Base-by-base conservation (phyloP, 2,113 vertebrate species). In the Stigmatopora nigra region DNA sequence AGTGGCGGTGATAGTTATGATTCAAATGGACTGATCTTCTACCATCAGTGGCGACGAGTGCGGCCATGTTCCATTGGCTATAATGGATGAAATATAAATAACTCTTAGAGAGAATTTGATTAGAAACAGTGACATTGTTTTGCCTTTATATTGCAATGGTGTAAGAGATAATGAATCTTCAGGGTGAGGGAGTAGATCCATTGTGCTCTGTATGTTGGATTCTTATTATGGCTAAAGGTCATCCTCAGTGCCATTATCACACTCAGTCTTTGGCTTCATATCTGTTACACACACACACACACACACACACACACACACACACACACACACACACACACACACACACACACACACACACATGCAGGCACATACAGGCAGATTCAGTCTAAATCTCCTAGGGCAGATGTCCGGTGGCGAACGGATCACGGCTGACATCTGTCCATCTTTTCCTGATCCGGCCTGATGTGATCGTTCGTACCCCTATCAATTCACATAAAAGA, bases 361-460 rank as follows among this genome's bases (percentile, higher is more conserved):
- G 57, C 52, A 68, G 38, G 60, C 44, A 69, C 65, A 63, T 19
- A 52, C 63, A 60, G 68, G 65, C 68, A 69, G 65, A 48, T 75
- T 81, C 76, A 69, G 67, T 71, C 73, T 86, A 78, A 78, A 85
- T 82, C 73, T 78, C 83, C 76, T 72, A 77, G 73, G 82, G 78
- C 83, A 82, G 83, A 78, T 89, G 80, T 71, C 81, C 79, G 76
- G 80, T 67, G 67, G 80, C 68, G 73, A 74, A 84, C 48, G 53
- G 82, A 86, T 89, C 86, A 84, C 81, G 80, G 79, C 76, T 80
- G 84, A 88, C 87, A 91, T 89, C 87, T 90, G 87, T 87, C 84
- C 72, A 73, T 83, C 75, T 71, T 63, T 61, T 82, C 82, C 83
- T 85, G 82, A 86, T 84, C 79, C 80, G 61, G 75, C 72, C 78